Evolutionary conservation across 2,888 invertebrate genomes (phyloP).

Genomic region (Carterocephalus palaemon): DNA sequence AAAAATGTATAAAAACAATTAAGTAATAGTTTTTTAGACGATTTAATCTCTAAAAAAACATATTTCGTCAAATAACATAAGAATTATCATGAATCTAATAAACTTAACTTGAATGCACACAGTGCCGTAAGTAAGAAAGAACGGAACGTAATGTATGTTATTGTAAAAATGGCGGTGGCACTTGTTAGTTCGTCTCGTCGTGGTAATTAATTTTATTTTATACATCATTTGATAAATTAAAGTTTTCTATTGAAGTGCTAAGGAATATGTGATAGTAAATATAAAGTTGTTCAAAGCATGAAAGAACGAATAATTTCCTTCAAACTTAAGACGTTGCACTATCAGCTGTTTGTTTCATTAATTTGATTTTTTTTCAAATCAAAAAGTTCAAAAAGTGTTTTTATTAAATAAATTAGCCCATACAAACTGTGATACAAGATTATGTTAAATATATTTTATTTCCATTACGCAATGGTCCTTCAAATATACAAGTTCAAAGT

Average conservation of each 20-base stretch:
- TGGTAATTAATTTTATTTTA: constrained; percentile 65
- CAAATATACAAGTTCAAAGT: constrained; percentile 60
- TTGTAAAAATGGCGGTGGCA: constrained; percentile 65
- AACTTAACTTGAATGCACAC: too few species aligned
- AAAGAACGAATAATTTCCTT: not conserved
- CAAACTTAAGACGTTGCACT: constrained; percentile 26
- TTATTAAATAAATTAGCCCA: not conserved
- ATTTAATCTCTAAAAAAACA: too few species aligned
- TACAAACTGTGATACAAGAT: not conserved
- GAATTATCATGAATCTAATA: too few species aligned
- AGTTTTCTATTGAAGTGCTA: too few species aligned
- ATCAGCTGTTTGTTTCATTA: constrained; percentile 60
- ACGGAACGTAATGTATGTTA: constrained; percentile 45
- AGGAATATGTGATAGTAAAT: constrained; percentile 1
- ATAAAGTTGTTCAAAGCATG: constrained; percentile 29
- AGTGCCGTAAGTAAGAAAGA: constrained; percentile 5
- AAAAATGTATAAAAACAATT: too few species aligned
- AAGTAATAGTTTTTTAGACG: too few species aligned
- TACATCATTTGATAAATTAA: constrained; percentile 4
- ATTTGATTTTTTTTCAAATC: constrained; percentile 36
- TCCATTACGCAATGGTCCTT: constrained; percentile 59
- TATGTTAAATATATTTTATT: constrained; percentile 4
- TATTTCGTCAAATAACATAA: too few species aligned
- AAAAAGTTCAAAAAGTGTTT: constrained; percentile 1
- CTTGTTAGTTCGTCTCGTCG: constrained; percentile 78